Evolutionary conservation across 1,140 invertebrate species (phyloP).

Genomic region (Melanaphis sacchari): DNA sequence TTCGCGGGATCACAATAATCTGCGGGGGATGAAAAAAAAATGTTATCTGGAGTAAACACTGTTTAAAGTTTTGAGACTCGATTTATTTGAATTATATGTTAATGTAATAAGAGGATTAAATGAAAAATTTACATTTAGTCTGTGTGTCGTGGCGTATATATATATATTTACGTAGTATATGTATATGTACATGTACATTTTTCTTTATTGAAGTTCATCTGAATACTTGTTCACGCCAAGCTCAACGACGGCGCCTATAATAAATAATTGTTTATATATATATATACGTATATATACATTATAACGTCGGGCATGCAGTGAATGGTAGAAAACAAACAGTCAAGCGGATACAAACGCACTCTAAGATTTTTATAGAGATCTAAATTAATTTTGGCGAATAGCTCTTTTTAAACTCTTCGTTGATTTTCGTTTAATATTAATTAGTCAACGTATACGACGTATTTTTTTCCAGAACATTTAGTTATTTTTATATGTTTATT

Average conservation of each 20-base stretch:
- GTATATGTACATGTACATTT: background rate
- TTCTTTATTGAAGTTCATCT: background rate
- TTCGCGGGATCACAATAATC: background rate
- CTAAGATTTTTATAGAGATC: background rate
- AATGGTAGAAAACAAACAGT: background rate
- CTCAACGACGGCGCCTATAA: background rate
- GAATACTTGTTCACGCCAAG: background rate
- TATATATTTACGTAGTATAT: background rate
- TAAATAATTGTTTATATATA: too few relatives aligned
- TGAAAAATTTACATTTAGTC: conserved; percentile 4
- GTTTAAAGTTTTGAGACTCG: background rate
- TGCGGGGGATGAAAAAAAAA: background rate
- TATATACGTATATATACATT: background rate
- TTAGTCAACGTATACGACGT: too few relatives aligned
- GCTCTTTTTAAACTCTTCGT: background rate
- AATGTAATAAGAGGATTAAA: conserved; percentile 38
- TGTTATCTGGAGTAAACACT: conserved; percentile 24
- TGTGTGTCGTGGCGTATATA: background rate
- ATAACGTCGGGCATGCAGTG: background rate
- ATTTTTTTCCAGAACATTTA: too few relatives aligned
- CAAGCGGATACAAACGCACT: background rate
- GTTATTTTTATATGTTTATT: too few relatives aligned
- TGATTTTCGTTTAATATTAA: background rate
- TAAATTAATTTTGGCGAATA: background rate
- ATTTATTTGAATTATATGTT: conserved; percentile 47